Conservation (phyloP, 2,797 vertebrate genomes). For the Eulemur rubriventer region DNA sequence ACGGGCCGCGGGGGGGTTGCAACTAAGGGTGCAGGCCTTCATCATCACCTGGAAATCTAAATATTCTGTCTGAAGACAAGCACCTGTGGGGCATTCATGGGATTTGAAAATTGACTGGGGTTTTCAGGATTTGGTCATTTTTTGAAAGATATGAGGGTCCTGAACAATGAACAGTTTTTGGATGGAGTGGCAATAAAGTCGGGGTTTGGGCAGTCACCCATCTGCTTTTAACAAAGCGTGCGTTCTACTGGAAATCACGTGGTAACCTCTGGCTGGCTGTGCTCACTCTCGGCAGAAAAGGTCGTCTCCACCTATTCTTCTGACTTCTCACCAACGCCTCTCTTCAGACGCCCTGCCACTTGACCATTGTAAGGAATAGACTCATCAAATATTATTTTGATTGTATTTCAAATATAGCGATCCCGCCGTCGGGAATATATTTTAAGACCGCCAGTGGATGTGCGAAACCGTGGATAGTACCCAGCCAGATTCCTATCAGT, state of each 20-base stretch:
- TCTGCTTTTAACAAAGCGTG: background rate
- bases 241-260: rapidly evolving
- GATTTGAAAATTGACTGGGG: background rate
- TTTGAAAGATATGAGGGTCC: background rate
- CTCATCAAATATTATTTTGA: background rate
- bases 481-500: no score
- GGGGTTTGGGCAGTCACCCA: background rate
- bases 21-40: background rate
- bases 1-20: background rate
- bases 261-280: background rate
- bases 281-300: background rate
- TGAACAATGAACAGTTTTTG: background rate
- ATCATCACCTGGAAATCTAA: background rate
- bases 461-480: rapidly evolving
- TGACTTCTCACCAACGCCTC: background rate
- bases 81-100: background rate
- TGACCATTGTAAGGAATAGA: background rate
- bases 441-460: background rate
- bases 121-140: background rate
- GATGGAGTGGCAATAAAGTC: background rate
- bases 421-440: background rate
- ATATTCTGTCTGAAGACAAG: background rate
- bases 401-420: background rate
- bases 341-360: background rate
- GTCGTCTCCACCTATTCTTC: background rate